Evolutionary conservation across 1,140 invertebrate genomes (phyloP).

Genomic region (Leptonema lineaticorne): DNA sequence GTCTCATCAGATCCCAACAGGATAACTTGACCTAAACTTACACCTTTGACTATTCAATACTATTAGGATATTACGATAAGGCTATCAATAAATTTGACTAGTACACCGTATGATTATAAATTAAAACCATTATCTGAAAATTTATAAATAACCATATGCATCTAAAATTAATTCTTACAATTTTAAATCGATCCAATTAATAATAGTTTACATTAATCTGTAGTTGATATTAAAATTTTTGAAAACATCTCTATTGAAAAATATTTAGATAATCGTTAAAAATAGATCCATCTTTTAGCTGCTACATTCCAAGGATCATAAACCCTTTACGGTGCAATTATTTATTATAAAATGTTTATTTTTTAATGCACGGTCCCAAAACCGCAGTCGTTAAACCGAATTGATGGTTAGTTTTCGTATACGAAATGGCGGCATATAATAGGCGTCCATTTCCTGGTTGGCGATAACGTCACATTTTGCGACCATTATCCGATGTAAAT

Average conservation of each 20-base stretch:
- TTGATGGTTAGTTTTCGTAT: neutral
- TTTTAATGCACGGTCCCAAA: neutral
- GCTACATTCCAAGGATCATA: neutral
- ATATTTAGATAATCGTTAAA: too few species aligned
- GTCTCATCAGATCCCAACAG: too few species aligned
- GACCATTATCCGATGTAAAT: neutral
- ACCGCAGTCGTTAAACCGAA: constrained; percentile 7
- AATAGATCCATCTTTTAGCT: too few species aligned
- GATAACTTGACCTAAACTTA: neutral
- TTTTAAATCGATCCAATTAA: too few species aligned
- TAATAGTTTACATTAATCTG: too few species aligned
- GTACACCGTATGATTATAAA: too few species aligned
- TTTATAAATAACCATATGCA: too few species aligned
- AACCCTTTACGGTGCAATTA: constrained; percentile 6
- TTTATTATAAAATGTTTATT: constrained; percentile 27
- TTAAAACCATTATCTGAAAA: too few species aligned
- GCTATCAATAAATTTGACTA: neutral
- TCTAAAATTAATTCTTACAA: too few species aligned
- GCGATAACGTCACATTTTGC: neutral
- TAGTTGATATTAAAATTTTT: too few species aligned
- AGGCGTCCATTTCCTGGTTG: neutral
- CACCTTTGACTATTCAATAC: neutral
- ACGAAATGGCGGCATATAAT: neutral
- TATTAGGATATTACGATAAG: neutral
- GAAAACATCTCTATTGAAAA: too few species aligned